Percentiles rank a stretch among this genome's conserved stretches.
Conservation (phyloP, 2,113 vertebrate genomes). For the Bombycilla garrulus region DNA sequence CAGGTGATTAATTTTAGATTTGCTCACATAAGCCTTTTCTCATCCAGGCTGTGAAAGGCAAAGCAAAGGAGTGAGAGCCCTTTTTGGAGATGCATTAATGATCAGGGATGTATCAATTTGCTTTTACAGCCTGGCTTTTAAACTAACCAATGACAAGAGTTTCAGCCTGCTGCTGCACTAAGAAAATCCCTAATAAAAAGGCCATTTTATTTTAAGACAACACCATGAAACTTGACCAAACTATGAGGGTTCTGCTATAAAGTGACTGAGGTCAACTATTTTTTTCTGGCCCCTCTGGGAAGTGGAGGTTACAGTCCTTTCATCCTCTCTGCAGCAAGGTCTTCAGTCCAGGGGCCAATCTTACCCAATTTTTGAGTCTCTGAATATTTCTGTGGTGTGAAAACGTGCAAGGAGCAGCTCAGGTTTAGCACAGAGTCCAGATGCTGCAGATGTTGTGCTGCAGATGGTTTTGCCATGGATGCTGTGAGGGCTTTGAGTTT, state of each 20-base stretch:
- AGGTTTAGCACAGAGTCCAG: not conserved
- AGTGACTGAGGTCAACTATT: not conserved
- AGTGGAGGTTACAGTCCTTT: not conserved
- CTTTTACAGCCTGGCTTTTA: constrained; percentile 10
- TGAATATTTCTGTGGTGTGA: not conserved
- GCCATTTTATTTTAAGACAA: not conserved
- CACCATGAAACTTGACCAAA: not conserved
- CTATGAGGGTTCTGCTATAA: not conserved
- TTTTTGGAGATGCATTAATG: constrained; percentile 8
- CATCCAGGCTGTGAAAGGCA: not conserved
- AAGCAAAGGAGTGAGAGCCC: not conserved
- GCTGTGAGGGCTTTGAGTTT: not conserved
- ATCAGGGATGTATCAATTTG: not conserved
- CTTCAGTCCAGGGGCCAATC: not conserved
- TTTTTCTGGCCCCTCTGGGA: not conserved
- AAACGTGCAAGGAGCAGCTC: not conserved
- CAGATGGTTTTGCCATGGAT: not conserved
- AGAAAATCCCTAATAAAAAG: not conserved
- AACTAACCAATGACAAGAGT: not conserved
- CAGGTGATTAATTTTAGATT: constrained; percentile 40
- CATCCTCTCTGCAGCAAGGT: not conserved
- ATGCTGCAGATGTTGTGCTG: not conserved
- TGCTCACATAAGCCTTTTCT: constrained; percentile 32
- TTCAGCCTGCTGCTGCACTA: not conserved
- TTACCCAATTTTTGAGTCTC: not conserved